Base-by-base conservation (phyloP, 2,113 vertebrate species). In the Mystacornis crossleyi region DNA sequence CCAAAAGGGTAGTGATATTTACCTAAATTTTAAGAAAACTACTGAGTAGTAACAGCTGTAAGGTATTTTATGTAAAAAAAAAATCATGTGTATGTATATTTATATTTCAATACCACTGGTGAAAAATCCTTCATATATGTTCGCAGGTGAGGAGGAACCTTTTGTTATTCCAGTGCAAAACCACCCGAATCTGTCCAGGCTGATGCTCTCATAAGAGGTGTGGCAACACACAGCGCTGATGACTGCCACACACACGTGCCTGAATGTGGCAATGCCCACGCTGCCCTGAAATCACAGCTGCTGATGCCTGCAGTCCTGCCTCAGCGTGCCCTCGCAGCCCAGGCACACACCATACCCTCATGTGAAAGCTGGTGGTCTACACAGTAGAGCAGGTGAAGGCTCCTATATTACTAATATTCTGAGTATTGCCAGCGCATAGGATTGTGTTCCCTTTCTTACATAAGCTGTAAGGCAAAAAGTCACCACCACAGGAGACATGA, bases 161-260 rank as follows among this genome's bases (percentile, higher is more conserved):
- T 54, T 50, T 42, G 23, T 18, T 17, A 45, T 38, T 40, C 31
- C 26, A 36, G 66, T 1, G 3, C 21, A 81, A 85, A 85, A 16
- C 40, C 45, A 74, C 5, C 3, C 6, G 4, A 23, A 74, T 33
- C 33, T 74, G 24, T 36, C 17, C 15, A 33, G 45, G 42, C 45
- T 60, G 85, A 40, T 5, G 4, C 25, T 61, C 17, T 81, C 42
- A 15, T 13, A 33, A 12, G 3, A 67, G 53, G 2, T 34, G 9
- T 4, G 5, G 53, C 26, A 81, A 43, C 2, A 3, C 12, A 45
- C 1, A 1, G 18, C 57, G 23, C 12, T 18, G 10, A 0, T 2
- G 3, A 25, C 43, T 36, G 55, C 50, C 79, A 57, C 45, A 25
- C 4, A 10, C 16, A 26, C 0, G 1, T 34, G 47, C 21, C n/a